These are phyloP conservation scores for Coregonus clupeaformis DNA, from an alignment of 2,113 vertebrate species.

Conservation along the genomic window DNA sequence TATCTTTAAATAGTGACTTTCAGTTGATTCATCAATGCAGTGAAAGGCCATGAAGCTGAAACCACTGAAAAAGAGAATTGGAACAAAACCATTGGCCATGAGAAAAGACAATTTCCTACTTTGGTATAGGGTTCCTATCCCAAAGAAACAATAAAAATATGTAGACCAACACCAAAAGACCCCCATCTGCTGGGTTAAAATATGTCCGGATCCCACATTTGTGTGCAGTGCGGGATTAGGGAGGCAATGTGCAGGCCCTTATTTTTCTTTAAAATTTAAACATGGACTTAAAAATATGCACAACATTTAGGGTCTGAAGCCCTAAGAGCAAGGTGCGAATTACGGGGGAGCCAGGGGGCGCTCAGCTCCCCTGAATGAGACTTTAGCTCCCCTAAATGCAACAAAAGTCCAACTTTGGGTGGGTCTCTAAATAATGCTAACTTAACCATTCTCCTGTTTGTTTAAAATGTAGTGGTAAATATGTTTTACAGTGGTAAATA, in stretches of 20 bases:
- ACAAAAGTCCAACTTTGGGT: too few species aligned
- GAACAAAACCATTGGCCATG: background rate
- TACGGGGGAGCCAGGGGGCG: too few species aligned
- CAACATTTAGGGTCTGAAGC: slow-evolving; percentile 13
- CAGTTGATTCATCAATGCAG: too few species aligned
- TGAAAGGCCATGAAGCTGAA: background rate
- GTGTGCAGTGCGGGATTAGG: background rate
- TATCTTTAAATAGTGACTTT: background rate
- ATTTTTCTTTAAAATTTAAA: slow-evolving; percentile 41
- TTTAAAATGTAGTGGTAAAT: too few species aligned
- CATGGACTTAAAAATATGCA: slow-evolving; percentile 37
- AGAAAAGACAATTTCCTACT: background rate
- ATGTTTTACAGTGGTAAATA: too few species aligned
- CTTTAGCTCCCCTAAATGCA: too few species aligned
- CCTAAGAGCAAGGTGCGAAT: background rate
- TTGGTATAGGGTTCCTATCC: background rate
- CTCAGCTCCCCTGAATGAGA: too few species aligned
- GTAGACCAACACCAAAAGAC: background rate
- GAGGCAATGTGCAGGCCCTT: slow-evolving; percentile 11
- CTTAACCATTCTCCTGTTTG: too few species aligned
- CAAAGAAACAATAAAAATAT: background rate
- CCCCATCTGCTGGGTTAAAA: background rate
- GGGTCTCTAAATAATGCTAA: too few species aligned
- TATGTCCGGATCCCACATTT: background rate
- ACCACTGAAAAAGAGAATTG: background rate